Base-by-base conservation (phyloP, 2,888 invertebrate genomes). In the Phasia obesa region DNA sequence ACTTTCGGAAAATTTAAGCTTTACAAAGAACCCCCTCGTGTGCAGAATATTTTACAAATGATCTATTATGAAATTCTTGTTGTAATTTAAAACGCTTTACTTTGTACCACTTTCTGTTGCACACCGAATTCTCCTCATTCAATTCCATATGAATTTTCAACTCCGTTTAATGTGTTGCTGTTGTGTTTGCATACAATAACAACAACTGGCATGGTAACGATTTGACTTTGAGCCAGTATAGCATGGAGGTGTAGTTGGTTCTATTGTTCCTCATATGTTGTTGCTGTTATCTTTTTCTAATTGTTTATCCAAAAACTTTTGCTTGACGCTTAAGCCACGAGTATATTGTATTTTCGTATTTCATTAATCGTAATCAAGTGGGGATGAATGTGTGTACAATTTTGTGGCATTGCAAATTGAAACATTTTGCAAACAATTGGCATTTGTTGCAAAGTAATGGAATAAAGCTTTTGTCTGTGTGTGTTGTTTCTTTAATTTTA, bases 371-470 rank as follows among this genome's bases (percentile, higher is more conserved):
- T n/a, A 42, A 4, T 38, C 11, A 1, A 38, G 13, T 1, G 11
- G 1, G 13, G 11, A 38, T n/a, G 25, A 31, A 64, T 21, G 2
- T 38, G 23, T 42, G 2, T 27, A n/a, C 51, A 9, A 42, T 21
- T 60, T 49, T 64, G 55, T 38, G 71, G 23, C 35, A 23, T 4
- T 53, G 51, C 9, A 35, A 49, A 55, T 51, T 47, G 25, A 53
- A 51, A 44, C 62, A 65, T 65, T 73, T 64, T 71, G 75, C 80
- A 31, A 74, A 78, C 78, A 81, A 31, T 78, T 81, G 75, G 84
- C 76, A 84, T 84, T 81, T 84, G 84, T 79, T 84, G 84, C 81
- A 84, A 79, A 76, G 84, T 71, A 57, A 78, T 74, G 27, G 44
- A 2, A 65, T 38, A 59, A 69, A 62, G 83, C 59, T 64, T 71